Evolutionary conservation across 2,797 vertebrate species (phyloP).

Genomic region (Morus bassanus): DNA sequence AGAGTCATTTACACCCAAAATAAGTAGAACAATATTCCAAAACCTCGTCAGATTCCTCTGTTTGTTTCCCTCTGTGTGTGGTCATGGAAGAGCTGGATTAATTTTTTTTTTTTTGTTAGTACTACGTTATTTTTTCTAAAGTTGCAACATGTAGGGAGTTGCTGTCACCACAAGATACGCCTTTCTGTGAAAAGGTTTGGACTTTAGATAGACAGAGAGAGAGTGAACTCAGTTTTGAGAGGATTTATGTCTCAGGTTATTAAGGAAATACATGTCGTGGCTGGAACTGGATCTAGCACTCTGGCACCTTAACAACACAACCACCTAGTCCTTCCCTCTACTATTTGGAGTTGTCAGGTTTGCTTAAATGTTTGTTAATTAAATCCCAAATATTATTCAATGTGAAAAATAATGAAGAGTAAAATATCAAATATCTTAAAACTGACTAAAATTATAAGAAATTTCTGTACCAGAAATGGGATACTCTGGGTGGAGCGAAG

Average conservation of each 20-base stretch:
- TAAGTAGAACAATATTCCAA: background rate
- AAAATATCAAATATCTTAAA: background rate
- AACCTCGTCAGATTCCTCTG: background rate
- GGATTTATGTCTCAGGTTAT: background rate
- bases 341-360: background rate
- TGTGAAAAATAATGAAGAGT: background rate
- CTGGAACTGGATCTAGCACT: background rate
- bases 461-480: background rate
- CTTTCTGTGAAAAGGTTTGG: background rate
- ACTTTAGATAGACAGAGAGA: background rate
- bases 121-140: background rate
- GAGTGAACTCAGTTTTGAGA: background rate
- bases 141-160: background rate
- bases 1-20: background rate
- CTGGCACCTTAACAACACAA: background rate
- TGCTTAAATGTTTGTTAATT: background rate
- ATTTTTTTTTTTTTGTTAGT: background rate
- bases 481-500: background rate
- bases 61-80: background rate
- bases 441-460: background rate
- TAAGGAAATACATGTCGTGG: background rate
- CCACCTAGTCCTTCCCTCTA: background rate
- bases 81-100: background rate
- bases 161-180: background rate
- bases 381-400: background rate